Percentiles rank a stretch among this genome's conserved stretches.
These are phyloP conservation scores for Cercocebus atys DNA, from an alignment of 2,113 vertebrate species.

Conservation along the genomic window DNA sequence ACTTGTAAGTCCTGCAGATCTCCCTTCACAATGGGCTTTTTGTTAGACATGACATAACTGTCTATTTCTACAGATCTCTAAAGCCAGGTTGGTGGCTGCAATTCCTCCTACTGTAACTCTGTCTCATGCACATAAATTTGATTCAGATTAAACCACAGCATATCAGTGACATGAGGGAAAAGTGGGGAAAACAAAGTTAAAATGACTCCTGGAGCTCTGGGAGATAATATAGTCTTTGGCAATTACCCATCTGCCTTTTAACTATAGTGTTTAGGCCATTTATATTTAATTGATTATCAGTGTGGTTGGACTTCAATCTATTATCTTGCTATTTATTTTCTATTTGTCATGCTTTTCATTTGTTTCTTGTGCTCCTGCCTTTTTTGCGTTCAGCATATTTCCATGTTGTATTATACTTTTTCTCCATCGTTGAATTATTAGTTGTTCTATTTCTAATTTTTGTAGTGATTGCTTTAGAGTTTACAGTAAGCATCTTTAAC, in stretches of 20 bases:
- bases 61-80: not conserved
- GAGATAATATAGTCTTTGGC: not conserved
- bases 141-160: not conserved
- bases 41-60: accelerated
- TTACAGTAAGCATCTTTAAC: not conserved
- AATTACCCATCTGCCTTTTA: not conserved
- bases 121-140: not conserved
- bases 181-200: not conserved
- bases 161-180: not conserved
- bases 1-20: accelerated
- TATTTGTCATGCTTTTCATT: not conserved
- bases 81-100: not conserved
- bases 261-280: not conserved
- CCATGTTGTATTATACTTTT: not conserved
- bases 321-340: not conserved
- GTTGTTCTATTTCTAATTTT: not conserved
- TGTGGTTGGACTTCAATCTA: not conserved
- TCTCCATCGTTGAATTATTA: not conserved
- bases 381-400: not conserved
- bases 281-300: not conserved
- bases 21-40: not conserved
- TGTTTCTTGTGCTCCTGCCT: not conserved
- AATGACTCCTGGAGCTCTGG: not conserved
- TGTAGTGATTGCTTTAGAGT: not conserved
- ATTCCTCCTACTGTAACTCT: not conserved